Percentiles rank a stretch among this genome's conserved stretches.
phyloP scores from a whole-genome alignment of 2,113 vertebrate species.

The Daboia siamensis region DNA sequence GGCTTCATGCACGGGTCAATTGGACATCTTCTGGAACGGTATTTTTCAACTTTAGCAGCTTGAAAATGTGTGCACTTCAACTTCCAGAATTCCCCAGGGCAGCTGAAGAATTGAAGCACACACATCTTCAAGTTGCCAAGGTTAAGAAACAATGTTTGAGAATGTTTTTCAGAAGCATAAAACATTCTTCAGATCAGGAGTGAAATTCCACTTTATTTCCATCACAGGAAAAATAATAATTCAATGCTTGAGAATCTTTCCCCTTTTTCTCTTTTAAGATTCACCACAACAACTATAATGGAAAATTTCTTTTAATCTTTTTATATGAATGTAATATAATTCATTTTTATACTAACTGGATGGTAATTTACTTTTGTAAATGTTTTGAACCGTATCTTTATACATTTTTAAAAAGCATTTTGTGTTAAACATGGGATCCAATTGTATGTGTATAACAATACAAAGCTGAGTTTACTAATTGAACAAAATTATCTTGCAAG shows the following conservation, averaged over 20 bases:
- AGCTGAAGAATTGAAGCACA: background rate
- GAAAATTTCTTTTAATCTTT: conserved; percentile 44
- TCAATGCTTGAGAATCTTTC: background rate
- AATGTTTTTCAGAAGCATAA: background rate
- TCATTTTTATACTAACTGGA: conserved; percentile 63
- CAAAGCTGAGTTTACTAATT: conserved; percentile 61
- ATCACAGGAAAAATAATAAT: background rate
- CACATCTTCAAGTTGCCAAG: background rate
- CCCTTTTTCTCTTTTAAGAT: background rate
- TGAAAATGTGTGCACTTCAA: background rate
- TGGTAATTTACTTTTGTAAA: conserved; percentile 47
- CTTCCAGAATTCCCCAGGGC: background rate
- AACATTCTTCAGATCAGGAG: background rate
- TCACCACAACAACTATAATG: conserved; percentile 15
- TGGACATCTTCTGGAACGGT: background rate
- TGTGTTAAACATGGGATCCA: conserved; percentile 51
- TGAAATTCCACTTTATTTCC: background rate
- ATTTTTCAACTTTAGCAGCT: background rate
- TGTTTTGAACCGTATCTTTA: conserved; percentile 44
- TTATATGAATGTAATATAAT: conserved; percentile 69
- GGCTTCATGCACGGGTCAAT: background rate
- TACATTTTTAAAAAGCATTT: conserved; percentile 27
- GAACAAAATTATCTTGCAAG: conserved; percentile 69
- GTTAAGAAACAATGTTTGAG: background rate
- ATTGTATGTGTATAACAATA: conserved; percentile 49